A percentile compares a stretch with the other conserved stretches of the same genome.
phyloP scores from a whole-genome alignment of 2,113 vertebrate species.

The Mesembrinibis cayennensis region DNA sequence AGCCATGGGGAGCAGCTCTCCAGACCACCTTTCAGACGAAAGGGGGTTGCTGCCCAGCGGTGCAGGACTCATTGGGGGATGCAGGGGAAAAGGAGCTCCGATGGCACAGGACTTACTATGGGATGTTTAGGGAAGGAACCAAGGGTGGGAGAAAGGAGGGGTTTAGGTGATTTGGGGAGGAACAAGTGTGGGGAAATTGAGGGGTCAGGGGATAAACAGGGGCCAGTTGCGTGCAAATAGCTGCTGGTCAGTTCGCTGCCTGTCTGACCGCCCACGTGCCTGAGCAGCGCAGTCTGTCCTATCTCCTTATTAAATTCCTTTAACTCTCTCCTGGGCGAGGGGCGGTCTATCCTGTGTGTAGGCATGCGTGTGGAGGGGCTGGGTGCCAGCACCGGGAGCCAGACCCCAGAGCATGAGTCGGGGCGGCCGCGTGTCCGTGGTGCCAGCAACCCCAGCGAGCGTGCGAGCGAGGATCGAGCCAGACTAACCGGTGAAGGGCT shows the following conservation, averaged over 20 bases:
- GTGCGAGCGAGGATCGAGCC: fast-evolving
- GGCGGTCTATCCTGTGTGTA: fast-evolving
- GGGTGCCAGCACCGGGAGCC: fast-evolving
- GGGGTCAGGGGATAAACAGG: neutral
- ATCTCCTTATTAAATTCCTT: neutral
- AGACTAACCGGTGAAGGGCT: neutral
- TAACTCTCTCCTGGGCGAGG: neutral
- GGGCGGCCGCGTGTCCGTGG: fast-evolving
- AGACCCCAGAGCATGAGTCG: fast-evolving
- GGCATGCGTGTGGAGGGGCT: fast-evolving
- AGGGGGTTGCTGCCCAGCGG: neutral
- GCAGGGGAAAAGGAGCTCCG: neutral
- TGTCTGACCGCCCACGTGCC: fast-evolving
- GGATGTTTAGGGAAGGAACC: neutral
- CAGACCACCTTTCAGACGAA: neutral
- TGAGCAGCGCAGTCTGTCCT: neutral
- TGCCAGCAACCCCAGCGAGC: fast-evolving
- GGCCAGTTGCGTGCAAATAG: fast-evolving
- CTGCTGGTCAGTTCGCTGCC: neutral
- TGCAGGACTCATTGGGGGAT: neutral
- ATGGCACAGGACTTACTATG: neutral
- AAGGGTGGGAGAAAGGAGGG: neutral
- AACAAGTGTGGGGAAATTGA: neutral
- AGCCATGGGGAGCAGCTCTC: neutral
- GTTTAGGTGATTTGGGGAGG: neutral